These are phyloP conservation scores for Parasteatoda tepidariorum DNA, from an alignment of 1,140 invertebrate species.

Conservation along the genomic window DNA sequence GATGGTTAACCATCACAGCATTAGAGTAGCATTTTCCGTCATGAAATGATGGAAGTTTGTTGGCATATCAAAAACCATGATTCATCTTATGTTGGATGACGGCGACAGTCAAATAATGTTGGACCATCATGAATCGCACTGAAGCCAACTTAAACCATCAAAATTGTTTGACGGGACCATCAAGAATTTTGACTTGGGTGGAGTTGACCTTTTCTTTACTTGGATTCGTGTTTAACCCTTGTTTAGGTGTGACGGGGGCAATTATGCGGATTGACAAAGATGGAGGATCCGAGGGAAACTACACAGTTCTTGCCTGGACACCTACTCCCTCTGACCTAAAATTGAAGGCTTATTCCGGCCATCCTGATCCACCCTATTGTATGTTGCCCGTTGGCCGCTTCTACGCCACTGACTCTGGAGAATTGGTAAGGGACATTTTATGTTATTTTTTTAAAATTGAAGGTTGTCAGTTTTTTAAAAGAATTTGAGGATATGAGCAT, in stretches of 20 bases:
- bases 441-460: background rate
- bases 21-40: no score
- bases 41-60: no score
- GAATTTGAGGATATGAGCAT: background rate
- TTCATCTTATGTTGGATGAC: no score
- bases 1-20: no score
- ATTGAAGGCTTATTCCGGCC: slow-evolving; percentile 13
- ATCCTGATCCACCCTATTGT: slow-evolving; percentile 1
- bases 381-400: slow-evolving; percentile 64
- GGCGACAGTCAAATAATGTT: no score
- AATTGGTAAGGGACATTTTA: slow-evolving; percentile 26
- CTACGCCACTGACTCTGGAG: background rate
- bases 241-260: slow-evolving; percentile 89
- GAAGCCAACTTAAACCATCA: no score
- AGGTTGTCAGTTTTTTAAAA: background rate
- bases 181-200: no score
- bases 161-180: no score
- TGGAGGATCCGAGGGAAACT: slow-evolving; percentile 98
- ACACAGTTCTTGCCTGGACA: slow-evolving; percentile 85
- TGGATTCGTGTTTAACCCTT: no score
- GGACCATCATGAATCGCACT: no score
- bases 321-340: slow-evolving; percentile 27
- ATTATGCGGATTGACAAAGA: slow-evolving; percentile 89
- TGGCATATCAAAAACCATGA: no score
- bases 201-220: no score